Percentiles rank a stretch among this genome's conserved stretches.
These are phyloP conservation scores for Scyliorhinus canicula DNA, from an alignment of 2,797 vertebrate species.

Conservation along the genomic window DNA sequence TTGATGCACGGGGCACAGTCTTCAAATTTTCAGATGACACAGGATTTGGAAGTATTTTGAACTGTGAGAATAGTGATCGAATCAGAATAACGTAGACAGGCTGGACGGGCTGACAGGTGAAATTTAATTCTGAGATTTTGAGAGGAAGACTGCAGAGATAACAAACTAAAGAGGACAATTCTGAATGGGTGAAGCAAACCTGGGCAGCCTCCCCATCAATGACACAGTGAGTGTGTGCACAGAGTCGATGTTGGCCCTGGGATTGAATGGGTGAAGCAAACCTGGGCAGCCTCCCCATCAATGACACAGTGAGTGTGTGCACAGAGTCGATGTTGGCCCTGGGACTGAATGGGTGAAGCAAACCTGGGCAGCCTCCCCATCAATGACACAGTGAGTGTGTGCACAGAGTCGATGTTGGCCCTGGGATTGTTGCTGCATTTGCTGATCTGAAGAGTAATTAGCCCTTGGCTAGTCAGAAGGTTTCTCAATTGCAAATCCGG, in stretches of 20 bases:
- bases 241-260: not conserved
- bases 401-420: not conserved
- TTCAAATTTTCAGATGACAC: too few relatives aligned
- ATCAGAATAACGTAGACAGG: too few relatives aligned
- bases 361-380: not conserved
- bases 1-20: too few relatives aligned
- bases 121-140: too few relatives aligned
- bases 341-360: too few relatives aligned
- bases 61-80: too few relatives aligned
- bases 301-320: not conserved
- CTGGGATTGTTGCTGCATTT: not conserved
- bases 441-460: not conserved
- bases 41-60: too few relatives aligned
- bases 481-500: not conserved
- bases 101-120: too few relatives aligned
- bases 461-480: too few relatives aligned
- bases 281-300: not conserved
- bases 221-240: not conserved
- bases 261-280: too few relatives aligned
- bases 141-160: too few relatives aligned
- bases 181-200: not conserved
- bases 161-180: too few relatives aligned
- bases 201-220: not conserved
- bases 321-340: not conserved
- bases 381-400: not conserved